Base-by-base conservation (phyloP, 2,888 invertebrate genomes). In the Vanessa cardui region DNA sequence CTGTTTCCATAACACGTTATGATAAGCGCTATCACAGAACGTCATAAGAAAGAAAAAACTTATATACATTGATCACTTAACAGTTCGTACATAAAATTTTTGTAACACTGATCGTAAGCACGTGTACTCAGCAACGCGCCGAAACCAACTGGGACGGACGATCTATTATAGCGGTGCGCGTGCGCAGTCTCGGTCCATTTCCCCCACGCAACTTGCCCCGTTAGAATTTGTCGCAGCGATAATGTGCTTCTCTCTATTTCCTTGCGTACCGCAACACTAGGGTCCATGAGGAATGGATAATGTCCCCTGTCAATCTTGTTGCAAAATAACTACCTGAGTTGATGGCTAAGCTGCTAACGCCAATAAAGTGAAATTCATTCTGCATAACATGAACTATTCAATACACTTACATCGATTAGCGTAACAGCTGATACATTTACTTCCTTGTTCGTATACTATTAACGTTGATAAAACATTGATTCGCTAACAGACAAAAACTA, bases 131-230 rank as follows among this genome's bases (percentile, higher is more conserved):
- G 86, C 91, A 87, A 82, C 90, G 91, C 89, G 87, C 88, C 90
- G 90, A 89, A 90, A 86, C 87, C 86, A 88, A 92, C 92, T 92
- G 92, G 90, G 87, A 86, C 89, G 87, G 83, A 86, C 89, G 90
- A 88, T 89, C 88, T 90, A 89, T 89, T 85, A 89, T 86, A 87
- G 87, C 88, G 86, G 86, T 86, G 89, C 89, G 87, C 89, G 85
- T 83, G 88, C 89, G 83, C 90, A 88, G 85, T 85, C 86, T 83
- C 89, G 87, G 88, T 86, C 89, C 91, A 92, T 90, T 92, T 91
- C 92, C 92, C 92, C 92, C 92, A 91, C 92, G 90, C 91, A 83
- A 81, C 85, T 83, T 85, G 85, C 86, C 83, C 89, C 89, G 90
- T 90, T 91, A 90, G 89, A 90, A 76, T 76, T 76, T 77, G 81